phyloP scores from a whole-genome alignment of 2,113 vertebrate species.

The Clarias magur region DNA sequence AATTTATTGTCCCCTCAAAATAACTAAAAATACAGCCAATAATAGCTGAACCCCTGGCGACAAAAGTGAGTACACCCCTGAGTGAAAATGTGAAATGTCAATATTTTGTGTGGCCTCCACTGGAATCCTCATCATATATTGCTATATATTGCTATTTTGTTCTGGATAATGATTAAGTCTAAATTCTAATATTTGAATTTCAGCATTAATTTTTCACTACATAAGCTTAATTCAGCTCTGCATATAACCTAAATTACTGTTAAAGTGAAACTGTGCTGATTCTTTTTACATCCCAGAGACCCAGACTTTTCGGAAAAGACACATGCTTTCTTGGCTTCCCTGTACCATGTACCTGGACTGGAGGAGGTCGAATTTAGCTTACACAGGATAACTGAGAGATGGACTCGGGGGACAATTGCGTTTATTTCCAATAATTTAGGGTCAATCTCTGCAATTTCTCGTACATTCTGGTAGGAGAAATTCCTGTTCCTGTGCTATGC shows the following conservation, averaged over 20 bases:
- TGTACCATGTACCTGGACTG: neutral
- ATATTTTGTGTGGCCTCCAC: too few species aligned
- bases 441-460: neutral
- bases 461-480: constrained; percentile 28
- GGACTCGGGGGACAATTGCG: neutral
- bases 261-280: neutral
- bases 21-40: too few species aligned
- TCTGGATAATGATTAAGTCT: too few species aligned
- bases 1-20: too few species aligned
- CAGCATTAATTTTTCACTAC: too few species aligned
- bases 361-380: neutral
- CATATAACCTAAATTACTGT: neutral
- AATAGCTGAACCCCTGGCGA: too few species aligned
- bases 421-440: too few species aligned
- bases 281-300: neutral
- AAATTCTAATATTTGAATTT: too few species aligned
- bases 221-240: neutral
- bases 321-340: neutral
- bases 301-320: neutral
- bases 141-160: too few species aligned
- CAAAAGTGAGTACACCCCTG: too few species aligned
- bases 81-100: too few species aligned
- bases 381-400: neutral
- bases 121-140: too few species aligned
- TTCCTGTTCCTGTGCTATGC: neutral